Percentiles rank a stretch among this genome's conserved stretches.
Conservation (phyloP, 2,888 invertebrate species). For the Pseudoips prasinana region DNA sequence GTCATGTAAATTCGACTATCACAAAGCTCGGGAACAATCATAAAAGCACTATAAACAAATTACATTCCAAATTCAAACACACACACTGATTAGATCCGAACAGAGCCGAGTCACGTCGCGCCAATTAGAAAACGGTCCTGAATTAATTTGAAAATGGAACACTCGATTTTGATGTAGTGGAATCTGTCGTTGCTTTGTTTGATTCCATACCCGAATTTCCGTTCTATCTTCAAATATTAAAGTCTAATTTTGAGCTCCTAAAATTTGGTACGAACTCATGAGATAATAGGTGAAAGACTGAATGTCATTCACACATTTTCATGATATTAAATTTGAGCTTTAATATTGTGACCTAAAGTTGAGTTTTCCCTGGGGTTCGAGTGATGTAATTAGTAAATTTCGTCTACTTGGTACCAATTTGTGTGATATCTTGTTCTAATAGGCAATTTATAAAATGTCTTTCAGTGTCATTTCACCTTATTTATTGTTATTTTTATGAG, state of each 20-base stretch:
- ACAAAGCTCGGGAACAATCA: constrained; percentile 51
- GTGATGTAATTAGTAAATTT: constrained; percentile 48
- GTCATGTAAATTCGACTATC: constrained; percentile 41
- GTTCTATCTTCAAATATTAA: constrained; percentile 20
- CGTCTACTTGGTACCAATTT: constrained; percentile 41
- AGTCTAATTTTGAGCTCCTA: constrained; percentile 14
- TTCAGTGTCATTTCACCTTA: constrained; percentile 21
- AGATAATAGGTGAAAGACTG: constrained; percentile 45
- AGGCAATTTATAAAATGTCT: constrained; percentile 30
- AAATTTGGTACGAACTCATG: constrained; percentile 25
- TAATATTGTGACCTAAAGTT: constrained; percentile 22
- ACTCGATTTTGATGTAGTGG: constrained; percentile 80
- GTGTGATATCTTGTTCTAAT: constrained; percentile 25
- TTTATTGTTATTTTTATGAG: constrained; percentile 21
- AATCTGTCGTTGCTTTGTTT: constrained; percentile 52
- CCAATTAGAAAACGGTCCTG: constrained; percentile 77
- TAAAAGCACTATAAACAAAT: constrained; percentile 59
- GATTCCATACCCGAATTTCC: constrained; percentile 16
- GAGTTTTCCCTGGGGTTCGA: constrained; percentile 9
- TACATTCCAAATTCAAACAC: constrained; percentile 67
- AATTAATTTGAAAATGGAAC: constrained; percentile 80
- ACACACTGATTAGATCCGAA: constrained; percentile 63
- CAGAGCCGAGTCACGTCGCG: constrained; percentile 71
- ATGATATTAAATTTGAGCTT: constrained; percentile 37
- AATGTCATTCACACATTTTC: constrained; percentile 39